Evolutionary conservation across 2,113 vertebrate genomes (phyloP).

Genomic region (Amphilophus citrinellus): DNA sequence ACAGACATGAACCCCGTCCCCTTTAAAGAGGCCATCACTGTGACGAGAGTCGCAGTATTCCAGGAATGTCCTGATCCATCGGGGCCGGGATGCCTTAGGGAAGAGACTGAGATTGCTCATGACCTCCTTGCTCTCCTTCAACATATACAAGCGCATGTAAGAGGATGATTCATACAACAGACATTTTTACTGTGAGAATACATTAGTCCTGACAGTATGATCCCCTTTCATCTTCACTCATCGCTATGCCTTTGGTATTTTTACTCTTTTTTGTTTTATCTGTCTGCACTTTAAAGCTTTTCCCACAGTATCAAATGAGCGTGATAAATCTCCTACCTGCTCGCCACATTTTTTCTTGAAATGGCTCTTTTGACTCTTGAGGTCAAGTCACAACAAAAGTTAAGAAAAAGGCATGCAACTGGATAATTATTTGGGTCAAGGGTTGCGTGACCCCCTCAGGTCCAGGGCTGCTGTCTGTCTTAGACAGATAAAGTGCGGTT

Average conservation of each 20-base stretch:
- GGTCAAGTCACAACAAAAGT: conserved; percentile 22
- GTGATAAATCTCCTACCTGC: background rate
- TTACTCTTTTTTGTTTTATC: background rate
- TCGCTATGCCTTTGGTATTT: background rate
- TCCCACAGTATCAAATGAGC: conserved; percentile 19
- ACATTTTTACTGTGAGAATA: conserved; percentile 22
- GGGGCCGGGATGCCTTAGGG: conserved; percentile 47
- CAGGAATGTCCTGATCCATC: conserved; percentile 57
- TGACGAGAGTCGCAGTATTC: conserved; percentile 62
- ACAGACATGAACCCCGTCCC: conserved; percentile 43
- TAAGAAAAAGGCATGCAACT: conserved; percentile 1
- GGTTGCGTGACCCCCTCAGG: conserved; percentile 33
- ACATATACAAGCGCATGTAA: conserved; percentile 23
- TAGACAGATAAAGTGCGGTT: conserved; percentile 46
- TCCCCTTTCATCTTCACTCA: conserved; percentile 20
- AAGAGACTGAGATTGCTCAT: conserved; percentile 44
- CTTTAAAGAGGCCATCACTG: conserved; percentile 45
- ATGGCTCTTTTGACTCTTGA: conserved; percentile 3
- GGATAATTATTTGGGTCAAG: conserved; percentile 47
- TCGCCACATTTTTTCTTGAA: background rate
- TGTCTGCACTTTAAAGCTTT: conserved; percentile 12
- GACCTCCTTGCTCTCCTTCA: background rate
- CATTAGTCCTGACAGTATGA: conserved; percentile 7
- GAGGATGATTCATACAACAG: conserved; percentile 34
- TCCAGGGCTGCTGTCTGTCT: conserved; percentile 46